phyloP scores from a whole-genome alignment of 2,888 invertebrate genomes.

The Mantis religiosa region DNA sequence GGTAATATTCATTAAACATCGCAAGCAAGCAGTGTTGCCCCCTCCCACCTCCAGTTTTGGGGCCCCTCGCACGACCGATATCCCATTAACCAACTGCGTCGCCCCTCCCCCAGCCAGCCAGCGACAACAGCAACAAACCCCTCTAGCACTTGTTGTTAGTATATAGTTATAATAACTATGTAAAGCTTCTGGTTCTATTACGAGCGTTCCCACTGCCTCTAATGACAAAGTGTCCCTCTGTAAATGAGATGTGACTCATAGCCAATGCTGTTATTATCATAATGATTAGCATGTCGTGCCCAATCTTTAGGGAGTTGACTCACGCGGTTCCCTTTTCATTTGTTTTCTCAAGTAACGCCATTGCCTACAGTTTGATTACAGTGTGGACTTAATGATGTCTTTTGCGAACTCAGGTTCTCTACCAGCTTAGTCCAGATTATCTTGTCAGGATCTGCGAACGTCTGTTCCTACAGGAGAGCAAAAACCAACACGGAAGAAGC shows the following conservation, averaged over 20 bases:
- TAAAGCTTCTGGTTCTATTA: conserved; percentile 1
- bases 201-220: conserved; percentile 1
- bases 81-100: conserved; percentile 14
- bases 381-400: no score
- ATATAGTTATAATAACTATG: conserved; percentile 12
- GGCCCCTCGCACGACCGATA: background rate
- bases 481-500: no score
- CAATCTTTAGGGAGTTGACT: no score
- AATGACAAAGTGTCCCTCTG: conserved; percentile 9
- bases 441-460: no score
- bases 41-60: background rate
- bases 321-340: no score
- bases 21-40: background rate
- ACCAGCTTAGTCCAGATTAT: no score
- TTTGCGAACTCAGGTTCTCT: no score
- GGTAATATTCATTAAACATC: conserved; percentile 24
- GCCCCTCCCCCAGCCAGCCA: background rate
- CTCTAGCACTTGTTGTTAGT: background rate
- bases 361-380: no score
- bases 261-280: conserved; percentile 6
- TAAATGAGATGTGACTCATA: conserved; percentile 14
- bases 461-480: no score
- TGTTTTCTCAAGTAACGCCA: no score
- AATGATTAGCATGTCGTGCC: background rate
- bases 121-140: background rate